A percentile compares a stretch with the other conserved stretches of the same genome.
Conservation (phyloP, 2,888 invertebrate genomes). For the Andrena marginata region DNA sequence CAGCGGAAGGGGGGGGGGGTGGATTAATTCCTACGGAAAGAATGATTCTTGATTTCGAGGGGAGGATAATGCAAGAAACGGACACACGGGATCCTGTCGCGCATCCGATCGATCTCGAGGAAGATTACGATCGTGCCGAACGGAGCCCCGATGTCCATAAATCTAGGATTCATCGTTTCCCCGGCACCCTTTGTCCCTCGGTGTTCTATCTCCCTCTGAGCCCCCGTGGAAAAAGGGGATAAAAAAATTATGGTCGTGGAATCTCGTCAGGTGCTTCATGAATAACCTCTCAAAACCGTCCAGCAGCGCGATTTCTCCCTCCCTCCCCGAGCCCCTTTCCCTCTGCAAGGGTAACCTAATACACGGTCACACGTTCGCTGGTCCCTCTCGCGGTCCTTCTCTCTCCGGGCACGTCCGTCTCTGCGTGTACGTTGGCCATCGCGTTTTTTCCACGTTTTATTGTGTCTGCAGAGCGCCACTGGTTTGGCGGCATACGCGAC, state of each 20-base stretch:
- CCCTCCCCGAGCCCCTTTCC: neutral
- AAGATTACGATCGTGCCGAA: constrained; percentile 19
- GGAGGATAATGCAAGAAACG: neutral
- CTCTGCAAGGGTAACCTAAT: constrained; percentile 54
- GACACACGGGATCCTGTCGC: neutral
- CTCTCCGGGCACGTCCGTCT: constrained; percentile 46
- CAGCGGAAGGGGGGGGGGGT: no score
- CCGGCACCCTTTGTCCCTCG: constrained; percentile 43
- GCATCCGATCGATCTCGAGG: constrained; percentile 3
- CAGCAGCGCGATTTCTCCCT: constrained; percentile 52
- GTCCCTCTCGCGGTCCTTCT: constrained; percentile 25
- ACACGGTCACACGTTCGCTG: constrained; percentile 26
- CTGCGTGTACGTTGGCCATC: constrained; percentile 65
- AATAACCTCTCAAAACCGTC: constrained; percentile 73
- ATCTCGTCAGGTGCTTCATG: constrained; percentile 77
- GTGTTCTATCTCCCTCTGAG: neutral
- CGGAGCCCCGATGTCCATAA: constrained; percentile 27
- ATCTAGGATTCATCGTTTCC: constrained; percentile 56
- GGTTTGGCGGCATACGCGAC: constrained; percentile 73
- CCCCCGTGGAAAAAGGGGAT: neutral
- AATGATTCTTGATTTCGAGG: neutral
- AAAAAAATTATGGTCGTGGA: constrained; percentile 58
- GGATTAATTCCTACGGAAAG: no score
- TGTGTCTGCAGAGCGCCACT: constrained; percentile 80
- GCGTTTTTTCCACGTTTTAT: constrained; percentile 79